These are phyloP conservation scores for Lochmaea crataegi DNA, from an alignment of 2,888 invertebrate genomes.

Conservation along the genomic window DNA sequence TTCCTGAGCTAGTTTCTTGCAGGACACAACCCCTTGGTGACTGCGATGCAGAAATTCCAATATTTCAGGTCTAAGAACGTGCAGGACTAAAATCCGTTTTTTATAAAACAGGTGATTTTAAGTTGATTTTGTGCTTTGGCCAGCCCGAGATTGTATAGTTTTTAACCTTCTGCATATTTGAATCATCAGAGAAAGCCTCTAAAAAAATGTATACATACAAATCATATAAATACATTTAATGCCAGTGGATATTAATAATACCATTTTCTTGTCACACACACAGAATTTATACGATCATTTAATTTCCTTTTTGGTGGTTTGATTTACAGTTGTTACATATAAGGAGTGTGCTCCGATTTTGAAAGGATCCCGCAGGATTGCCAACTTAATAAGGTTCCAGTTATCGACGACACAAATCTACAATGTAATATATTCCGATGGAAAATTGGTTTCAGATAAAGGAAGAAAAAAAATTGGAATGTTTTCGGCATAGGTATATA, in stretches of 20 bases:
- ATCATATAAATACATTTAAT: background rate
- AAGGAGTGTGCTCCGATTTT: constrained; percentile 27
- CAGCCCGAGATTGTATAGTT: too few relatives aligned
- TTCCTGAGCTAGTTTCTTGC: too few relatives aligned
- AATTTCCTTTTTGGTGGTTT: constrained; percentile 37
- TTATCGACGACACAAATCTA: constrained; percentile 37
- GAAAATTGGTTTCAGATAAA: constrained; percentile 34
- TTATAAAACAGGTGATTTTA: too few relatives aligned
- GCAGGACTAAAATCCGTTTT: too few relatives aligned
- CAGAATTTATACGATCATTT: constrained; percentile 39
- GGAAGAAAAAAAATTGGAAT: constrained; percentile 14
- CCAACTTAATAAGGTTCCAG: constrained; percentile 37
- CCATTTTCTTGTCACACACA: background rate
- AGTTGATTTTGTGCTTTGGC: too few relatives aligned
- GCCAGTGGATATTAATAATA: background rate
- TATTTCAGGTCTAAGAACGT: too few relatives aligned
- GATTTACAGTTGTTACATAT: constrained; percentile 37
- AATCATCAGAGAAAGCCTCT: too few relatives aligned
- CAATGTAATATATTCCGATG: constrained; percentile 31
- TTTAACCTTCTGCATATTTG: too few relatives aligned
- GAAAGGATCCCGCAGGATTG: constrained; percentile 39
- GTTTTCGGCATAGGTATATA: constrained; percentile 26
- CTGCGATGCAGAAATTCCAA: too few relatives aligned
- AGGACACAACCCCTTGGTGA: too few relatives aligned
- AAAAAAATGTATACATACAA: background rate